Base-by-base conservation (phyloP, 2,797 vertebrate species). In the Rhinophrynus dorsalis region DNA sequence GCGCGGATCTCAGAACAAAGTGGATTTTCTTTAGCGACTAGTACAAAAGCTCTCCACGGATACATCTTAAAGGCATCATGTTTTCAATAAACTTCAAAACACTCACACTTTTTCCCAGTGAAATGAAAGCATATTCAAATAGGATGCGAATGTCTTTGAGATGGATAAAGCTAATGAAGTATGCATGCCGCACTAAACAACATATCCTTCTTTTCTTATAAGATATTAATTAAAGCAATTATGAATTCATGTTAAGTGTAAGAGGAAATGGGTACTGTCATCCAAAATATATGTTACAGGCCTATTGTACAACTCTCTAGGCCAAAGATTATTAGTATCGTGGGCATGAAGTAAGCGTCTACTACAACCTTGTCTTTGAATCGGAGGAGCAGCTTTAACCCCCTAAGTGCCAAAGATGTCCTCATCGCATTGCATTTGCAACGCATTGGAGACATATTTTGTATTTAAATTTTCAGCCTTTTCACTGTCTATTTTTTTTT, bases 151-250 rank as follows among this genome's bases (percentile, higher is more conserved):
- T 21, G 29, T 50, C 70, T 73, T 73, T 66, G 70, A 73, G 70
- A 67, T 60, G 59, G 62, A 60, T 58, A 54, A 73, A 73, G 26
- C 62, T 73, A 73, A 66, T 66, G 70, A 66, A 73, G 70, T 73
- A 66, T 73, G 70, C 62, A 60, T 60, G 37, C 47, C 3, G 54
- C 40, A 60, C 58, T 54, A 45, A 64, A 60, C 62, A 58, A 66
- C 57, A 60, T 60, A 44, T 20, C 35, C 63, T 60, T 67, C 47
- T 66, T 67, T 58, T 72, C 68, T 60, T 73, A 59, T 60, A 60
- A 73, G 62, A 73, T 73, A 73, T 66, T 73, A 73, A 73, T 73
- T 73, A 73, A 73, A 67, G 54, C 62, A 73, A 73, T 73, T 73
- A 73, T 59, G 55, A 73, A 73, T 73, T 67, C 62, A 66, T 37